phyloP scores from a whole-genome alignment of 1,140 invertebrate genomes.

The Dendrolimus kikuchii region DNA sequence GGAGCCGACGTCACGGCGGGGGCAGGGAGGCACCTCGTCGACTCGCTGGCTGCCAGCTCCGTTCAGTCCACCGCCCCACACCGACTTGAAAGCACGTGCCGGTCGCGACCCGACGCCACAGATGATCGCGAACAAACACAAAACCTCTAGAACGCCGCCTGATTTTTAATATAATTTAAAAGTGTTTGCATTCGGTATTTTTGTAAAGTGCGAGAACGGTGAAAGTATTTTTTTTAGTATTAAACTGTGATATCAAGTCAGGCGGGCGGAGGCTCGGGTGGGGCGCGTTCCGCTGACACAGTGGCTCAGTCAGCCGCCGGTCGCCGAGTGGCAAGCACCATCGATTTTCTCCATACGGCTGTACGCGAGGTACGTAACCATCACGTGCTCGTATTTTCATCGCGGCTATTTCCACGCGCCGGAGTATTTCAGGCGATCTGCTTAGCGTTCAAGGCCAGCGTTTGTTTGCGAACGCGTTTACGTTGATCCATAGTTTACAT shows the following conservation, averaged over 20 bases:
- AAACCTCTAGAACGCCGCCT: slow-evolving; percentile 33
- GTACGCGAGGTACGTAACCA: slow-evolving; percentile 60
- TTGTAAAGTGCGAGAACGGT: slow-evolving; percentile 48
- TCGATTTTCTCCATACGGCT: slow-evolving; percentile 59
- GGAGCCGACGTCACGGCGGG: slow-evolving; percentile 48
- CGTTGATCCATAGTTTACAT: slow-evolving; percentile 32
- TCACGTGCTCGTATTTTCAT: slow-evolving; percentile 66
- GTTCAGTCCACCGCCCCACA: slow-evolving; percentile 49
- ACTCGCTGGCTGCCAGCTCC: slow-evolving; percentile 42
- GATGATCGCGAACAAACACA: slow-evolving; percentile 28
- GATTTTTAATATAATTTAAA: slow-evolving; percentile 23
- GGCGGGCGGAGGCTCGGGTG: slow-evolving; percentile 53
- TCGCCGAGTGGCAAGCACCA: slow-evolving; percentile 60
- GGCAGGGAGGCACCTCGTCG: slow-evolving; percentile 34
- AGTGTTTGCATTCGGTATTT: slow-evolving; percentile 40
- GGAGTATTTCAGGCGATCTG: slow-evolving; percentile 61
- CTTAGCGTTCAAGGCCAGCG: slow-evolving; percentile 63
- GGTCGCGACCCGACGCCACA: slow-evolving; percentile 20
- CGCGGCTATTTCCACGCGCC: slow-evolving; percentile 62
- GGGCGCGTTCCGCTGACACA: slow-evolving; percentile 64
- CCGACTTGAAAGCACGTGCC: slow-evolving; percentile 40
- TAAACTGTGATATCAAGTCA: slow-evolving; percentile 49
- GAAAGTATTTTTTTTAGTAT: slow-evolving; percentile 39
- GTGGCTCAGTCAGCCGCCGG: slow-evolving; percentile 62
- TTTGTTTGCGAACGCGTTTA: slow-evolving; percentile 54